A percentile compares a stretch with the other conserved stretches of the same genome.
phyloP scores from a whole-genome alignment of 2,113 vertebrate species.

The Acrocephalus arundinaceus region DNA sequence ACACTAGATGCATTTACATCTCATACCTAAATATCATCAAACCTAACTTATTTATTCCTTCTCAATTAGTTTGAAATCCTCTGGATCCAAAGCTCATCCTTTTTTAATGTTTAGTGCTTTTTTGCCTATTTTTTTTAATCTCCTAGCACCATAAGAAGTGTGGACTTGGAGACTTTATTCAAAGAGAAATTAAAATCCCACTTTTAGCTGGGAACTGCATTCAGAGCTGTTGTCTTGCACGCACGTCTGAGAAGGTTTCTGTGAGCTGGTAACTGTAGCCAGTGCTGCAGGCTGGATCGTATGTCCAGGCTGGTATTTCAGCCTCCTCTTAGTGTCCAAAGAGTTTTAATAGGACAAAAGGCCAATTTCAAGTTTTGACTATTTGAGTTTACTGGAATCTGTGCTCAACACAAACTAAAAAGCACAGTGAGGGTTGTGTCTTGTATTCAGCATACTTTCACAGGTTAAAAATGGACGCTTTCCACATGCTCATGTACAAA shows the following conservation, averaged over 20 bases:
- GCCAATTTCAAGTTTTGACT: background rate
- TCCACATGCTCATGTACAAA: background rate
- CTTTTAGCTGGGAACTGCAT: background rate
- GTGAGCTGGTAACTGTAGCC: background rate
- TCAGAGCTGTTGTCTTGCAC: background rate
- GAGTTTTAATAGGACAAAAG: slow-evolving; percentile 7
- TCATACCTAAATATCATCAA: background rate
- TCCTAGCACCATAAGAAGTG: background rate
- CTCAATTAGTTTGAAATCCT: background rate
- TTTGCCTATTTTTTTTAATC: background rate
- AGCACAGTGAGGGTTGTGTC: background rate
- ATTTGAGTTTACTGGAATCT: background rate
- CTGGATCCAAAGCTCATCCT: background rate
- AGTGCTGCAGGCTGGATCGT: background rate
- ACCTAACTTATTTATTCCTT: background rate
- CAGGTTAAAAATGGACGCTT: background rate
- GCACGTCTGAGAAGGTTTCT: background rate
- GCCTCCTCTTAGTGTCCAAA: background rate
- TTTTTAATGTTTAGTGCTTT: background rate
- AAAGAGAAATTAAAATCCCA: background rate
- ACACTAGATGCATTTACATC: background rate
- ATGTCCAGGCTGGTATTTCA: slow-evolving; percentile 31
- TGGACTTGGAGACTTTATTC: background rate
- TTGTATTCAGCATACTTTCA: background rate
- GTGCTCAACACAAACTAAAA: background rate